A percentile compares a stretch with the other conserved stretches of the same genome.
phyloP scores from a whole-genome alignment of 2,113 vertebrate genomes.

The Lepisosteus osseus region DNA sequence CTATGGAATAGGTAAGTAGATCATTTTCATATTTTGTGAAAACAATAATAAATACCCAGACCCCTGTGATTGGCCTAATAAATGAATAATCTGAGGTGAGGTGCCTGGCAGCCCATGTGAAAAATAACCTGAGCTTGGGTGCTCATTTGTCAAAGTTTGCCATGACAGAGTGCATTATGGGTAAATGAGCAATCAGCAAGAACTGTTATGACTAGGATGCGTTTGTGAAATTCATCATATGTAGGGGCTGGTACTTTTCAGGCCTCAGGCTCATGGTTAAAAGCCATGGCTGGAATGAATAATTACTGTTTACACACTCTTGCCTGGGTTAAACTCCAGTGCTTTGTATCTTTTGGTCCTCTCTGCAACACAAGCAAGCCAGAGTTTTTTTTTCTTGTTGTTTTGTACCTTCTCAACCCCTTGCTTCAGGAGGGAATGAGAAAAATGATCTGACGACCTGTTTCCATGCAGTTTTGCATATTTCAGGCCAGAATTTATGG shows the following conservation, averaged over 20 bases:
- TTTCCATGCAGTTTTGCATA: neutral
- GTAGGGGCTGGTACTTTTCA: slow-evolving; percentile 78
- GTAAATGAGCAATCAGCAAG: slow-evolving; percentile 88
- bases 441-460: neutral
- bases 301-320: slow-evolving; percentile 72
- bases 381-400: neutral
- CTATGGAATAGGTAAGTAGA: slow-evolving; percentile 82
- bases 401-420: neutral
- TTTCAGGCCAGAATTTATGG: neutral
- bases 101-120: slow-evolving; percentile 81
- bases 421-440: neutral
- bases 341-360: slow-evolving; percentile 36
- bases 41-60: slow-evolving; percentile 82
- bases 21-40: slow-evolving; percentile 91
- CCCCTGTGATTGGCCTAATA: slow-evolving; percentile 80
- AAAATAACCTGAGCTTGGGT: slow-evolving; percentile 82
- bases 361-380: neutral
- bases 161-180: slow-evolving; percentile 85
- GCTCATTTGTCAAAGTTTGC: slow-evolving; percentile 85
- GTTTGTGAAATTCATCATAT: slow-evolving; percentile 81
- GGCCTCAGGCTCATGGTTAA: slow-evolving; percentile 77
- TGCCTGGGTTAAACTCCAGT: slow-evolving; percentile 70
- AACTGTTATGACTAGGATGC: slow-evolving; percentile 83
- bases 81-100: slow-evolving; percentile 86
- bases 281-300: slow-evolving; percentile 74